Base-by-base conservation (phyloP, 1,140 invertebrate species). In the Tenebrio molitor region DNA sequence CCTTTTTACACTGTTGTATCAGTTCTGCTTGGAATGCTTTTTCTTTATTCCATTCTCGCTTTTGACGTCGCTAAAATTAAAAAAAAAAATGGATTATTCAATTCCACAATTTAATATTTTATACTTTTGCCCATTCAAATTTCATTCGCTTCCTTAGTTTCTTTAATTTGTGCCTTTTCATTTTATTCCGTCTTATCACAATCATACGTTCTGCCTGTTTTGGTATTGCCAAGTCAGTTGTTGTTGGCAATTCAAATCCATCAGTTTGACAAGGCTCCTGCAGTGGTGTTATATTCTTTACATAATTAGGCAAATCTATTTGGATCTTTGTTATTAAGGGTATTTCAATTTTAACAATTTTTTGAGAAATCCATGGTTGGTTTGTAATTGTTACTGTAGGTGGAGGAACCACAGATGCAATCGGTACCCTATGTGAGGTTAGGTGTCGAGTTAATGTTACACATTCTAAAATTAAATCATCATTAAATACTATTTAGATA, bases 81-180 rank as follows among this genome's bases (percentile, higher is more conserved):
- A 39, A 69, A 62, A n/a, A n/a, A n/a, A n/a, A n/a, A n/a, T n/a
- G n/a, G n/a, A n/a, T n/a, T n/a, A n/a, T n/a, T n/a, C n/a, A n/a
- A n/a, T n/a, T n/a, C n/a, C 23, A 53, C 23, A 41, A 69, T 50
- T 29, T 29, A 29, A 29, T 4, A 29, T 29, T 29, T 53, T 62
- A 76, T 78, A 88, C 83, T 80, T 92, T 94, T n/a, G 87, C 88
- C 87, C 90, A 91, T 42, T 88, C 85, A 83, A 88, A 91, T 77
- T 90, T 91, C 91, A 94, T 93, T 71, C 84, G 89, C 79, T 92
- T 95, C 66, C 91, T 86, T 19, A 93, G 81, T 82, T 96, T 96
- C 78, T 81, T 91, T 39, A 92, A 84, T 81, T 95, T 93, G 78
- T 96, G 94, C 78, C 91, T 93, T 79, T 91, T 94, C 91, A 97